Evolutionary conservation across 2,888 invertebrate species (phyloP).

Genomic region (Parnassius apollo): DNA sequence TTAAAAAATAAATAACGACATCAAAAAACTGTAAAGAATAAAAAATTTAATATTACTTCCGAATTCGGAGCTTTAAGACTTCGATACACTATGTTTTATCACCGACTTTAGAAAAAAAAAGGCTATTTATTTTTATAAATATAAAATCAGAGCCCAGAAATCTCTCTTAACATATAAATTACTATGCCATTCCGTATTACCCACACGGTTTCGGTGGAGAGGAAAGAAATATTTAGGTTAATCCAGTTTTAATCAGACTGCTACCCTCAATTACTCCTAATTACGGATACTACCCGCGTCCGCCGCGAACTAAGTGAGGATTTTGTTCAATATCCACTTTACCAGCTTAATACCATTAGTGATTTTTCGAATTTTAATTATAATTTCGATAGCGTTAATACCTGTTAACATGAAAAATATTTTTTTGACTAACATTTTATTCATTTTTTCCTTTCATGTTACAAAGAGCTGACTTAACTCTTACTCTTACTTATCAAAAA

Average conservation of each 20-base stretch:
- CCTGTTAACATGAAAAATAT: no score
- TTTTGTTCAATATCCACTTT: conserved; percentile 74
- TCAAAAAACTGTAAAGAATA: no score
- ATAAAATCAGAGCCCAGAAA: not conserved
- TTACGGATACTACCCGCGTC: conserved; percentile 69
- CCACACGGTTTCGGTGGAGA: conserved; percentile 30
- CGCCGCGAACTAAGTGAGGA: conserved; percentile 65
- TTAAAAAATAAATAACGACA: no score
- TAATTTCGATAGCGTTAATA: conserved; percentile 37
- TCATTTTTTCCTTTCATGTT: no score
- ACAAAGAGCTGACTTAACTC: no score
- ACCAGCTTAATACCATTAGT: conserved; percentile 68
- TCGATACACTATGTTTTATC: no score
- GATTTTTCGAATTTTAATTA: conserved; percentile 62
- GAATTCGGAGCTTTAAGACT: no score
- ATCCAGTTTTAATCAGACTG: conserved; percentile 69
- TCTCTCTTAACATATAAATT: conserved; percentile 20
- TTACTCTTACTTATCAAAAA: no score
- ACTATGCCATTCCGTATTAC: conserved; percentile 15
- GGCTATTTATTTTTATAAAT: no score
- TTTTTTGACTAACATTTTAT: no score
- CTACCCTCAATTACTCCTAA: conserved; percentile 71
- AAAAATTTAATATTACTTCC: no score
- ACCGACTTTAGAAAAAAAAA: no score
- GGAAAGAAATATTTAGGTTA: conserved; percentile 48